Evolutionary conservation across 2,113 vertebrate genomes (phyloP), one percentile per base, ranked within the genome.

Genomic region (Gnathonemus echidnorhynchus): DNA sequence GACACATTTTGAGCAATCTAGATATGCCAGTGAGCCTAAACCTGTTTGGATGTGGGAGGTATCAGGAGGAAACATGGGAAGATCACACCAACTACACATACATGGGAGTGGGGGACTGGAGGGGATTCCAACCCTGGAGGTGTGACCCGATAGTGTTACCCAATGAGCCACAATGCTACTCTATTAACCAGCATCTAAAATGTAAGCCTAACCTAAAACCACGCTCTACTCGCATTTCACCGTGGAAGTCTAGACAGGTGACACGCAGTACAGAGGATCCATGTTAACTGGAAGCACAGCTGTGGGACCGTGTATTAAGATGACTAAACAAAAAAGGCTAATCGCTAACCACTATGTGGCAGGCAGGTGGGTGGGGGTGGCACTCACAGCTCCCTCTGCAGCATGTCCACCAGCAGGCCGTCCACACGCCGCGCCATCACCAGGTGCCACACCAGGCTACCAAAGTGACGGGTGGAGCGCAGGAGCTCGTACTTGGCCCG

Each of bases 401-500:
- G 96, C 96, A 98, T 97, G 91, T 99, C 97, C 90, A 97, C 94
- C 7, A 99, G 91, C 35, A 99, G 96, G 46, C 97, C 97, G 86
- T 99, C 98, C 0, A 96, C 95, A 91, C 92, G 96, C 89, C 94
- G 97, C n/a, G 93, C 94, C 66, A 93, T 96, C 86, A 97, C 91
- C 89, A 99, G 95, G 91, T 97, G 96, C 98, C 98, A 99, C 3
- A 94, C 96, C 96, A 99, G 95, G 62, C 97, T 98, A 24, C 97
- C 98, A 0, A 99, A 99, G 93, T 99, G 97, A 8, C 97, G 94
- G 0, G 97, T 99, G 74, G 97, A 99, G 88, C 96, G 97, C 74
- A 99, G 95, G 49, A 98, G 94, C n/a, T 98, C 95, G 0, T 98
- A 98, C 86, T 98, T 99, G 31, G 91, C 94, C 0, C 95, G 93